phyloP scores from a whole-genome alignment of 2,113 vertebrate genomes.

The Rhadina sibilatrix region DNA sequence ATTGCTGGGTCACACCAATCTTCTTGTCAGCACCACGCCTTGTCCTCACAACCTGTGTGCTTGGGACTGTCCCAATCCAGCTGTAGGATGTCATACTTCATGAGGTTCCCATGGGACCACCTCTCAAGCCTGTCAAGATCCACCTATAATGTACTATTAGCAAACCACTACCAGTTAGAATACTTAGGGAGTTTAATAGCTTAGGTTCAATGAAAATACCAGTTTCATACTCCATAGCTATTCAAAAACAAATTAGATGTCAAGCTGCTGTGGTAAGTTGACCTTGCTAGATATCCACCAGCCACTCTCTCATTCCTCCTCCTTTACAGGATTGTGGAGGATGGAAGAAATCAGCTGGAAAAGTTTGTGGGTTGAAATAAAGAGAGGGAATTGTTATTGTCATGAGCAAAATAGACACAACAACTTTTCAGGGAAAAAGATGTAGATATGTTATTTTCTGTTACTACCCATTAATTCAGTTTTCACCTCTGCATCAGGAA shows the following conservation, averaged over 20 bases:
- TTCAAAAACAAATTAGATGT: neutral
- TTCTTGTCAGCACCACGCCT: neutral
- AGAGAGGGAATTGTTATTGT: neutral
- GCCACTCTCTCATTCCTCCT: fast-evolving
- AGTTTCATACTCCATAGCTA: neutral
- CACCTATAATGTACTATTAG: neutral
- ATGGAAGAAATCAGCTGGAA: neutral
- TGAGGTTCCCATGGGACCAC: too few species aligned
- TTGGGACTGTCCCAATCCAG: neutral
- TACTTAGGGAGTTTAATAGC: neutral
- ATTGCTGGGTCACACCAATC: too few species aligned
- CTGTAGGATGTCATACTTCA: neutral
- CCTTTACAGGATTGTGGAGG: neutral
- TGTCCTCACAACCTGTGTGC: neutral
- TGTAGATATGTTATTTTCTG: neutral
- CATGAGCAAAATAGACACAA: neutral
- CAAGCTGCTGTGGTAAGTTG: neutral
- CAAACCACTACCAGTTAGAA: neutral
- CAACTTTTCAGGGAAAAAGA: neutral
- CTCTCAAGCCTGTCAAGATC: neutral
- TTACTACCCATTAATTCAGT: neutral
- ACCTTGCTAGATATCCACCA: neutral
- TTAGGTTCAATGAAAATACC: neutral
- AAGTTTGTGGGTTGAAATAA: neutral
- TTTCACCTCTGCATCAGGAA: neutral